Evolutionary conservation across 2,113 vertebrate species (phyloP), one percentile per base, ranked within the genome.

Genomic region (Macaca nemestrina): DNA sequence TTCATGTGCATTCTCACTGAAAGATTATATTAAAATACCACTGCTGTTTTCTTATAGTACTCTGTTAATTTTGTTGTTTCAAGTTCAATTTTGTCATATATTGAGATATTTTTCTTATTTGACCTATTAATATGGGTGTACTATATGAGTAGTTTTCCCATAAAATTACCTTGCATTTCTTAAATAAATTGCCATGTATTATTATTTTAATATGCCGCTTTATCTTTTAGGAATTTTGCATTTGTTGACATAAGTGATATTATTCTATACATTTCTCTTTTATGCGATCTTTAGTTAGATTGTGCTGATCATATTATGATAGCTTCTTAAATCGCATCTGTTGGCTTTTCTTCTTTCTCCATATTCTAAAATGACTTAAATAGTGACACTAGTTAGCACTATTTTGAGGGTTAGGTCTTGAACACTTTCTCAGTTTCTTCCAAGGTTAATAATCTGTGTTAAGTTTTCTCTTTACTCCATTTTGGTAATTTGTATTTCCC

Each of bases 401-500:
- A 9, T 64, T 61, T 89, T 78, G 35, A 70, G 80, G 23, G 40
- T 10, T 61, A n/a, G 40, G 13, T 68, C 35, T 73, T 92, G 57
- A 73, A 89, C 14, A 9, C 40, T 64, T 93, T 84, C 22, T 84
- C 52, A 43, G 57, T 81, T 90, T 93, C 85, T 82, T 82, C 68
- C 35, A 80, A 50, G 10, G 18, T 67, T 92, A 79, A 30, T 38
- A 67, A 40, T 75, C 22, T 52, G 13, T 70, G 27, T n/a, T n/a
- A 88, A 45, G 55, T 81, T 75, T 75, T 94, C 68, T 50, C 3
- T 81, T 88, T 93, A 86, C 23, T 68, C 40, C 64, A 81, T 25
- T 80, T 93, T 93, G 45, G 30, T 90, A 73, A 92, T 87, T 40
- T 86, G 7, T 79, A 59, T 84, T 88, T 84, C 57, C 55, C 72